These are phyloP conservation scores for Mesorhabditis belari DNA, from an alignment of 2,888 invertebrate genomes.

Conservation along the genomic window DNA sequence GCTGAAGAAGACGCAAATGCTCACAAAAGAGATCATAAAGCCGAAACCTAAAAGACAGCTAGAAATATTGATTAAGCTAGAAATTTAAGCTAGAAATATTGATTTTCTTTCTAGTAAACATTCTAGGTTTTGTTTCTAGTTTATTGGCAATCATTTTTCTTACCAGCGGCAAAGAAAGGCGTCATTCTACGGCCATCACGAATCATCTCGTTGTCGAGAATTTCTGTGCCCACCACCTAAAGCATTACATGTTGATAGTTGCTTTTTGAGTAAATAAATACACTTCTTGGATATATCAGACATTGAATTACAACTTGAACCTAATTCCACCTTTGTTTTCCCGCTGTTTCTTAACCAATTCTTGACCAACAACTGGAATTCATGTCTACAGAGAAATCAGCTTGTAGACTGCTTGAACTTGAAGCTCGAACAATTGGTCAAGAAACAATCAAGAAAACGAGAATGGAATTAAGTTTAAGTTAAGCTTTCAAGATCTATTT, in stretches of 20 bases:
- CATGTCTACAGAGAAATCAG: neutral
- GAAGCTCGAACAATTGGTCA: neutral
- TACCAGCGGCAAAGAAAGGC: slow-evolving; percentile 49
- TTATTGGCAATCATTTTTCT: neutral
- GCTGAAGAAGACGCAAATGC: slow-evolving; percentile 34
- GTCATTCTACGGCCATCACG: slow-evolving; percentile 43
- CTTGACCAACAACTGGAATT: too few species aligned
- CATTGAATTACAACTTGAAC: too few species aligned
- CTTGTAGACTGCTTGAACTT: neutral
- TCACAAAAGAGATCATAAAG: slow-evolving; percentile 45
- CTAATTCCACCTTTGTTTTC: too few species aligned
- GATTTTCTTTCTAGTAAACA: neutral
- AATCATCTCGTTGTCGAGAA: slow-evolving; percentile 50
- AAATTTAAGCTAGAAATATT: neutral
- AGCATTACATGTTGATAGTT: too few species aligned
- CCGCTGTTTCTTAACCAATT: too few species aligned
- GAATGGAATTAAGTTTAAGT: too few species aligned
- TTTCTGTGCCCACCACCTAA: slow-evolving; percentile 45
- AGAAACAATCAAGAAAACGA: too few species aligned
- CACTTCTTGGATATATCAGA: too few species aligned
- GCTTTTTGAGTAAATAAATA: too few species aligned
- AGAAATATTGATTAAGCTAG: neutral
- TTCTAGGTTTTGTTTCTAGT: neutral
- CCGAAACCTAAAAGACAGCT: slow-evolving; percentile 25
- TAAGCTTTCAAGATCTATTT: neutral